Conservation (phyloP, 1,140 invertebrate species). For the Drosophila lowei region DNA sequence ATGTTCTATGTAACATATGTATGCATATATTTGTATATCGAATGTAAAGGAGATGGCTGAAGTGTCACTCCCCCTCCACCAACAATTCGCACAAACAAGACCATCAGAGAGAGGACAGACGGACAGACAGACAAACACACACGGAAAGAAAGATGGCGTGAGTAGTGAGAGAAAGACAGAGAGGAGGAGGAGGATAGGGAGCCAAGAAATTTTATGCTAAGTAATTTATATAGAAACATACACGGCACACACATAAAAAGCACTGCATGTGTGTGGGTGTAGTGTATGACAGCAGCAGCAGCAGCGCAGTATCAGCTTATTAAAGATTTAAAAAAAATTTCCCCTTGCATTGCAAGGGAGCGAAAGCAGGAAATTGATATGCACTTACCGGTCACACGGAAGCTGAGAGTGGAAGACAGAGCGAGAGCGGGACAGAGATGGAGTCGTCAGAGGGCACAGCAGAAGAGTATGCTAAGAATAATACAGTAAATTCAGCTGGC, state of each 20-base stretch:
- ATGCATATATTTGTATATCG: slow-evolving; percentile 56
- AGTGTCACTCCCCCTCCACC: slow-evolving; percentile 7
- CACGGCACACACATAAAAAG: slow-evolving; percentile 55
- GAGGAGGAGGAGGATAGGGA: neutral
- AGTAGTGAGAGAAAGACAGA: too few species aligned
- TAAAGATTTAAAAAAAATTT: slow-evolving; percentile 72
- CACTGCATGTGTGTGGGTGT: slow-evolving; percentile 43
- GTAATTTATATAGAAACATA: slow-evolving; percentile 61
- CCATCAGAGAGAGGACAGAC: neutral
- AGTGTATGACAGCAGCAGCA: slow-evolving; percentile 14
- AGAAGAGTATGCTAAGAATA: slow-evolving; percentile 60
- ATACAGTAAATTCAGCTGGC: slow-evolving; percentile 31
- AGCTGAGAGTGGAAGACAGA: neutral
- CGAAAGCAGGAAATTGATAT: slow-evolving; percentile 71
- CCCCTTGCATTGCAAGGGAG: slow-evolving; percentile 35
- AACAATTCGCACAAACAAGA: slow-evolving; percentile 7
- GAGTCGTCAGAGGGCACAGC: slow-evolving; percentile 3
- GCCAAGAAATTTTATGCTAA: slow-evolving; percentile 58
- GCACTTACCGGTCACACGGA: slow-evolving; percentile 68
- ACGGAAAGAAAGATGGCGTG: slow-evolving; percentile 5
- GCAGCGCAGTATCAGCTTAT: slow-evolving; percentile 51
- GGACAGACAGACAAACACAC: neutral
- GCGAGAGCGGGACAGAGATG: neutral
- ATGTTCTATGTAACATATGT: too few species aligned
- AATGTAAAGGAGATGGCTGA: slow-evolving; percentile 58